These are phyloP conservation scores for Andrena fulva DNA, from an alignment of 2,888 invertebrate genomes.

Conservation along the genomic window DNA sequence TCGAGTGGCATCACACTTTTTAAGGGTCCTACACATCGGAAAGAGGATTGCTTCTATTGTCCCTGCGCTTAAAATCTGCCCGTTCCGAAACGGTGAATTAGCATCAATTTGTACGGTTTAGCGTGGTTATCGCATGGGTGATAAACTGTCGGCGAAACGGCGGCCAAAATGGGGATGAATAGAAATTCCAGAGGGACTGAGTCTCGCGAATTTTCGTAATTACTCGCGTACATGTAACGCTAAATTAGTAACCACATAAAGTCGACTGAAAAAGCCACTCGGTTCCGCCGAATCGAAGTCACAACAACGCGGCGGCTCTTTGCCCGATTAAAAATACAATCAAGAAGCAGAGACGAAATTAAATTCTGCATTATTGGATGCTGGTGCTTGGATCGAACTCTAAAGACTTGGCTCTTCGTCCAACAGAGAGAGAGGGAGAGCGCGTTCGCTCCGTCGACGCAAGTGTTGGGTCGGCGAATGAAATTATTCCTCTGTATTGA, in stretches of 20 bases:
- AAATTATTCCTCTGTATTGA: not conserved
- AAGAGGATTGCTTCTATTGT: not conserved
- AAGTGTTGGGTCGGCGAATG: not conserved
- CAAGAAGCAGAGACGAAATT: too few species aligned
- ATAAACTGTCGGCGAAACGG: conserved; percentile 15
- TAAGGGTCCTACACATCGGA: not conserved
- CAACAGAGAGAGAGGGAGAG: too few species aligned
- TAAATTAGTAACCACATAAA: not conserved
- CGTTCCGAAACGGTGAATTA: conserved; percentile 32
- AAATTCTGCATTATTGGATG: too few species aligned
- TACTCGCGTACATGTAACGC: not conserved
- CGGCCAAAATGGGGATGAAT: conserved; percentile 9
- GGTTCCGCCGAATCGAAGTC: too few species aligned
- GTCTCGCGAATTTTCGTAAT: conserved; percentile 5
- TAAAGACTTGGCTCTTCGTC: too few species aligned
- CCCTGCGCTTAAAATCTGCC: not conserved
- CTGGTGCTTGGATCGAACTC: too few species aligned
- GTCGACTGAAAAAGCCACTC: too few species aligned
- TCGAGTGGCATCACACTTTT: not conserved
- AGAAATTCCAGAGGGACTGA: not conserved
- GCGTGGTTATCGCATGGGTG: conserved; percentile 26
- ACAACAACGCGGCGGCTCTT: too few species aligned
- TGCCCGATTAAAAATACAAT: too few species aligned
- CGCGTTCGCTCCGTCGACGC: not conserved
- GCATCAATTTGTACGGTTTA: conserved; percentile 46